A percentile compares a stretch with the other conserved stretches of the same genome.
Evolutionary conservation across 2,113 vertebrate genomes (phyloP).

Genomic region (Trogon surrucura): DNA sequence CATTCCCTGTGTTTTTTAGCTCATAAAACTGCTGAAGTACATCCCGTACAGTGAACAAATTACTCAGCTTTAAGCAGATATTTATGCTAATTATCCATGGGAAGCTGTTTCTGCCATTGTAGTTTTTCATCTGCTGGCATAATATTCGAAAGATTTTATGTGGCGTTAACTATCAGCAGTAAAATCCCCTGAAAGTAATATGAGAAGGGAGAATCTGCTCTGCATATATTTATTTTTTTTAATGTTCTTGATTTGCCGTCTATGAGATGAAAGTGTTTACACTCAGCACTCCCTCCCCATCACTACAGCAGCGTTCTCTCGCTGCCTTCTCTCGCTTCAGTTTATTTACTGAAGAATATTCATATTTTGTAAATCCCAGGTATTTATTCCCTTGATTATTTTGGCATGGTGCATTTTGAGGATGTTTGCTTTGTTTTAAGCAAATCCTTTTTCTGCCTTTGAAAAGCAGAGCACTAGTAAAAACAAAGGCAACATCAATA

Average conservation of each 20-base stretch:
- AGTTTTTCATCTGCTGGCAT: conserved; percentile 45
- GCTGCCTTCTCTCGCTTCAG: conserved; percentile 4
- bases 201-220: conserved; percentile 42
- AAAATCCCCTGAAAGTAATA: conserved; percentile 53
- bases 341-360: conserved; percentile 71
- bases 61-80: conserved; percentile 63
- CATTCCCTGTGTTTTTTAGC: conserved; percentile 27
- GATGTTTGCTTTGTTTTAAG: conserved; percentile 80
- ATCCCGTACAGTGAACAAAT: conserved; percentile 47
- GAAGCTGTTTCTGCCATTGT: conserved; percentile 49
- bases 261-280: conserved; percentile 32
- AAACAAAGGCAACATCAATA: conserved; percentile 74
- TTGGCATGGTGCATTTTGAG: conserved; percentile 68
- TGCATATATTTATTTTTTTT: conserved; percentile 59
- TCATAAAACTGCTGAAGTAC: conserved; percentile 62
- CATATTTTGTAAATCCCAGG: conserved; percentile 72
- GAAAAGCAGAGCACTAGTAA: conserved; percentile 69
- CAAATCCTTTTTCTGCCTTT: conserved; percentile 70
- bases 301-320: background rate
- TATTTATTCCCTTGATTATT: conserved; percentile 75
- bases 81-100: conserved; percentile 59
- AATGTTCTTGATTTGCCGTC: conserved; percentile 48
- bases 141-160: conserved; percentile 35
- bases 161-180: conserved; percentile 54
- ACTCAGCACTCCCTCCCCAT: background rate